Base-by-base conservation (phyloP, 35 echinoderm and acorn worm genomes). In the Strongylocentrotus purpuratus region DNA sequence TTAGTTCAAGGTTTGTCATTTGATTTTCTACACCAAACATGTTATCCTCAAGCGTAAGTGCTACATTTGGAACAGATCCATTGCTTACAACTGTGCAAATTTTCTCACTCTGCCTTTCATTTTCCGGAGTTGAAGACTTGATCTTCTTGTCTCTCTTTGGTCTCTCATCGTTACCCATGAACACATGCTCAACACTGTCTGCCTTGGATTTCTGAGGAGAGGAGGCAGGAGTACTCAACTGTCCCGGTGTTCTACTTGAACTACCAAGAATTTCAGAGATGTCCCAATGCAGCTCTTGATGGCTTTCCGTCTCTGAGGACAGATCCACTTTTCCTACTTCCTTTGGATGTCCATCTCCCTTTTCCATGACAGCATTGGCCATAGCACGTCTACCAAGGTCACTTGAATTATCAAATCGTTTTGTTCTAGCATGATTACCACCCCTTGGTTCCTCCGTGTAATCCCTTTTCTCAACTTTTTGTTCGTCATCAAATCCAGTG, bases 261-360 rank as follows among this genome's bases (percentile, higher is more conserved):
- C 46, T 93, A 46, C 91, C 91, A 32, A 93, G 91, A 58, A 93
- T 93, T 32, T 93, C 91, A 13, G 91, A 93, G 45, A 93, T 93
- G n/a, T 93, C 91, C 91, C 91, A 93, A 33, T 47, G 46, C n/a
- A 93, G 48, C 48, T 47, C 48, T 46, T 58, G 45, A 4, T 93
- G 91, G 91, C 12, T 93, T 47, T 93, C 91, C 11, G 48, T 58
- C 46, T 93, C 91, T 33, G 87, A 89, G 45, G 87, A 89, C 33
- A 45, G 0, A 33, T 93, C 91, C 6, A 14, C 48, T 48, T 48
- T 93, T 31, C 22, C 91, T 32, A 11, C 45, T 25, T 93, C 91
- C 48, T 93, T 93, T 2, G 91, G 25, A n/a, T 58, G 45, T 93
- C 31, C 91, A 33, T 58, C 91, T 32, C 45, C 31, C 41, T 46